These are phyloP conservation scores for Hirtodrosophila confusa DNA, from an alignment of 2,888 invertebrate species.

Conservation along the genomic window DNA sequence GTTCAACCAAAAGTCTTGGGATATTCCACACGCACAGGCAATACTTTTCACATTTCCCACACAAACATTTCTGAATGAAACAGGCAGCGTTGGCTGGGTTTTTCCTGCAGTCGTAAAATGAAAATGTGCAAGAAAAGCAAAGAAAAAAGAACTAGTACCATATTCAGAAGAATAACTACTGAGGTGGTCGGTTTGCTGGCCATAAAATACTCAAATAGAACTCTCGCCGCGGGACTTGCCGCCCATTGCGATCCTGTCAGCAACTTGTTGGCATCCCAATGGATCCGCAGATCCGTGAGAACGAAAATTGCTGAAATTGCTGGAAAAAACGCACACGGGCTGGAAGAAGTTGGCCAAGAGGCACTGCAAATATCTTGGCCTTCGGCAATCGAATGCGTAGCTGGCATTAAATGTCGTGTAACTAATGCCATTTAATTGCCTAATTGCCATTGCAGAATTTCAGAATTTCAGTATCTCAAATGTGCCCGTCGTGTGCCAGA, in stretches of 20 bases:
- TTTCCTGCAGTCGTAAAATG: slow-evolving; percentile 42
- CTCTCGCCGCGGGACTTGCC: slow-evolving; percentile 29
- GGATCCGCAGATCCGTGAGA: slow-evolving; percentile 53
- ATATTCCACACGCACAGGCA: slow-evolving; percentile 19
- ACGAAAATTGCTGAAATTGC: slow-evolving; percentile 13
- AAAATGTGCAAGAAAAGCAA: slow-evolving; percentile 1
- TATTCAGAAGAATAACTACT: slow-evolving; percentile 59
- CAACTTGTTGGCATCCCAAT: slow-evolving; percentile 56
- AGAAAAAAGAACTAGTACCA: slow-evolving; percentile 27
- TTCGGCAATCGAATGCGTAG: slow-evolving; percentile 48
- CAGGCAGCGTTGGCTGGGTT: slow-evolving; percentile 38
- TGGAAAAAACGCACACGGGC: slow-evolving; percentile 3
- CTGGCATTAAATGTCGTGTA: slow-evolving; percentile 40
- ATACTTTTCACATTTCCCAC: slow-evolving; percentile 37
- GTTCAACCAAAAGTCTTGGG: slow-evolving; percentile 13
- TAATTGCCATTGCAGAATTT: slow-evolving; percentile 60
- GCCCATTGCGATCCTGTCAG: slow-evolving; percentile 38
- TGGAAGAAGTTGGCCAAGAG: background rate
- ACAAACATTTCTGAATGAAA: slow-evolving; percentile 54
- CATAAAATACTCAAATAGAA: slow-evolving; percentile 54
- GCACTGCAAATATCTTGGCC: slow-evolving; percentile 37
- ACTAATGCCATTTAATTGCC: slow-evolving; percentile 71
- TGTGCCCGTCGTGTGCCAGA: slow-evolving; percentile 62
- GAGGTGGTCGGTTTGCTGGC: slow-evolving; percentile 69
- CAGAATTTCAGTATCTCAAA: slow-evolving; percentile 5